Evolutionary conservation across 2,888 invertebrate genomes (phyloP).

Genomic region (Drosophila testacea): DNA sequence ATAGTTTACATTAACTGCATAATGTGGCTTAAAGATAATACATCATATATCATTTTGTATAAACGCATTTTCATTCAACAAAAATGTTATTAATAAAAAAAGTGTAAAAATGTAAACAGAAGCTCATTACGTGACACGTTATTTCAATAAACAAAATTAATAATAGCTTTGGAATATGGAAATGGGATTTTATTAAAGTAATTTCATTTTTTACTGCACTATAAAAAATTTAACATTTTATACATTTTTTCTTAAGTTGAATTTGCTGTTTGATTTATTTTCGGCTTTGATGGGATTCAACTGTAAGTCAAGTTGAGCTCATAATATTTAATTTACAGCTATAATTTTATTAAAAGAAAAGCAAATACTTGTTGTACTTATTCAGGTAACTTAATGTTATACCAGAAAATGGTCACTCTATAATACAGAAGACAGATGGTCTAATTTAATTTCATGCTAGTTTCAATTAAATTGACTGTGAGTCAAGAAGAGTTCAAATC

Average conservation of each 20-base stretch:
- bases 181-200: neutral
- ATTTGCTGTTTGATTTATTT: too few relatives aligned
- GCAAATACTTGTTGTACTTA: too few relatives aligned
- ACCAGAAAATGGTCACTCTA: too few relatives aligned
- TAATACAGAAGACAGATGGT: too few relatives aligned
- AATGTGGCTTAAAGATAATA: constrained; percentile 36
- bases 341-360: neutral
- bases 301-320: neutral
- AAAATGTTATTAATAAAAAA: neutral
- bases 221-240: neutral
- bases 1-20: constrained; percentile 62
- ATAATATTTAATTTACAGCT: neutral
- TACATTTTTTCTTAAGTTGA: too few relatives aligned
- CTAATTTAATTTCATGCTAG: too few relatives aligned
- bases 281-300: too few relatives aligned
- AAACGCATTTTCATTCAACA: neutral
- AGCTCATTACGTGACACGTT: neutral
- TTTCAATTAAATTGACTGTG: neutral
- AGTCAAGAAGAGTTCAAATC: neutral
- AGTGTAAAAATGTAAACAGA: constrained; percentile 5
- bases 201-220: neutral
- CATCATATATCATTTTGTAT: constrained; percentile 6
- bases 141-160: constrained; percentile 1
- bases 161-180: neutral
- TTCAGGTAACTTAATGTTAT: too few relatives aligned